Evolutionary conservation across 2,797 vertebrate species (phyloP).

Genomic region (Chaetodon trifasciatus): DNA sequence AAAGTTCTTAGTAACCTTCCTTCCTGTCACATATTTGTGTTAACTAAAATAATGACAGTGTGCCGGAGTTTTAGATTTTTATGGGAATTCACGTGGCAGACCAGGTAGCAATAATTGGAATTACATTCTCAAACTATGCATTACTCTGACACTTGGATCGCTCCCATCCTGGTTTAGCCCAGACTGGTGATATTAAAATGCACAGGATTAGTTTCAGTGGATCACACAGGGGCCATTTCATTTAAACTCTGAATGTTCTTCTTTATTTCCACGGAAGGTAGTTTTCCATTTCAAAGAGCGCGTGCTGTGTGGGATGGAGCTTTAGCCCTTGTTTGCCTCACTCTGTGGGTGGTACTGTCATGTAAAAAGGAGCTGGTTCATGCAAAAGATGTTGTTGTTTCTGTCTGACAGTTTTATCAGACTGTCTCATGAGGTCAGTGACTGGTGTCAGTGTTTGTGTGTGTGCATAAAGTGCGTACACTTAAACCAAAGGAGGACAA

Average conservation of each 20-base stretch:
- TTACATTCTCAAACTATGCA: background rate
- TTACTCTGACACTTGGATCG: slow-evolving; percentile 2
- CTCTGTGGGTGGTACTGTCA: slow-evolving; percentile 53
- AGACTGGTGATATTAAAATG: slow-evolving; percentile 20
- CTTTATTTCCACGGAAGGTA: slow-evolving; percentile 23
- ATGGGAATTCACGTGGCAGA: background rate
- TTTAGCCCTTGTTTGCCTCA: slow-evolving; percentile 15
- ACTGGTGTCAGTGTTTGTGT: slow-evolving; percentile 42
- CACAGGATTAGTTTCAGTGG: slow-evolving; percentile 23
- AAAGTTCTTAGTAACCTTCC: background rate
- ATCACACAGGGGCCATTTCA: slow-evolving; percentile 19
- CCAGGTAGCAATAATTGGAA: slow-evolving; percentile 1
- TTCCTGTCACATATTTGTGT: slow-evolving; percentile 11
- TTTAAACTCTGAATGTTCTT: slow-evolving; percentile 28
- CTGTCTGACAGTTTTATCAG: slow-evolving; percentile 61
- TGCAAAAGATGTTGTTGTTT: slow-evolving; percentile 56
- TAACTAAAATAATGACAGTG: slow-evolving; percentile 1
- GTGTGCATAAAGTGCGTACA: slow-evolving; percentile 21
- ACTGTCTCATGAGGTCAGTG: slow-evolving; percentile 63
- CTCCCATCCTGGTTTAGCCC: background rate
- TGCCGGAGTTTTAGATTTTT: slow-evolving; percentile 1
- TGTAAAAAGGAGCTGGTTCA: slow-evolving; percentile 26
- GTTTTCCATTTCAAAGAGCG: slow-evolving; percentile 40
- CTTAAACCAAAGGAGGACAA: slow-evolving; percentile 51
- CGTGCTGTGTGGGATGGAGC: slow-evolving; percentile 44